Evolutionary conservation across 2,797 vertebrate genomes (phyloP).

Genomic region (Mergus octosetaceus): DNA sequence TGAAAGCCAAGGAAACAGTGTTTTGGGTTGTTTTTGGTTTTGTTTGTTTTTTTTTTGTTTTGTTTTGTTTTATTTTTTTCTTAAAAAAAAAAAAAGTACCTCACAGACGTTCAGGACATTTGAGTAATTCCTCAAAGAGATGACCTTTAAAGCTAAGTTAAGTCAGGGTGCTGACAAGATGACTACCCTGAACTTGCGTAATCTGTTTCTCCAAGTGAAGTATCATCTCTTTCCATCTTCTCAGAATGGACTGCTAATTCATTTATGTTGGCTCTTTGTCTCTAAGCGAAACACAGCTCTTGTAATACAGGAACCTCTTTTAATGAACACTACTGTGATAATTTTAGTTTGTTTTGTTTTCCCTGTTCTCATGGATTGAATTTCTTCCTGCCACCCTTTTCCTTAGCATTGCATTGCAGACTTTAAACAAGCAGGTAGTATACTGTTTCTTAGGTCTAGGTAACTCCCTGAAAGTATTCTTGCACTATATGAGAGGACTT

Average conservation of each 20-base stretch:
- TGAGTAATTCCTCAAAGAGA: background rate
- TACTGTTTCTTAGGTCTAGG: background rate
- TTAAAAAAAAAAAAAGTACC: background rate
- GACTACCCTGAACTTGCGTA: background rate
- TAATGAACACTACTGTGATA: background rate
- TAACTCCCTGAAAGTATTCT: background rate
- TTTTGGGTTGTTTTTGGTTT: too few species aligned
- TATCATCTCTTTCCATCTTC: background rate
- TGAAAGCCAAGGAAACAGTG: background rate
- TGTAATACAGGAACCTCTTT: background rate
- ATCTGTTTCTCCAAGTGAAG: background rate
- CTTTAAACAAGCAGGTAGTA: background rate
- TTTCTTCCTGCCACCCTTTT: background rate
- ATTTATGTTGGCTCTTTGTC: background rate
- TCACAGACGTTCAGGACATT: background rate
- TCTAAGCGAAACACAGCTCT: background rate
- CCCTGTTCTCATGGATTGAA: background rate
- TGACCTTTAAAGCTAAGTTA: background rate
- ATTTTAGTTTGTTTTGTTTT: background rate
- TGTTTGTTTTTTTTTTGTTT: too few species aligned
- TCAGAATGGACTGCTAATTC: background rate
- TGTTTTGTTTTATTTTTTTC: too few species aligned
- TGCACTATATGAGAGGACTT: background rate
- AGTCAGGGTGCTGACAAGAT: background rate
- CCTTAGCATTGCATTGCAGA: background rate